Evolutionary conservation across 2,888 invertebrate species (phyloP).

Genomic region (Phlogophora meticulosa): DNA sequence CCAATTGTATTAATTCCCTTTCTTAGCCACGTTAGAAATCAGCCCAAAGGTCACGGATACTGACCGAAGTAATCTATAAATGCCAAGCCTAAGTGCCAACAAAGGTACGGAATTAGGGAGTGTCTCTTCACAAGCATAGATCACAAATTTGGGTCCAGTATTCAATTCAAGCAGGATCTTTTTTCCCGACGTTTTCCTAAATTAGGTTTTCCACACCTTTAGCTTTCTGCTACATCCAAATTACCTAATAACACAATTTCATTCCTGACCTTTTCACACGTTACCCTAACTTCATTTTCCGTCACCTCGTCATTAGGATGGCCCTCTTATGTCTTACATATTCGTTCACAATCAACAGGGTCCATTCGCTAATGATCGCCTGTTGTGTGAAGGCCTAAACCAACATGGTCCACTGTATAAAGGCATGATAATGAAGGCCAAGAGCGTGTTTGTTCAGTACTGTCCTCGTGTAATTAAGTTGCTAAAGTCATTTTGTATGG

Average conservation of each 20-base stretch:
- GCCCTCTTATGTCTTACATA: neutral
- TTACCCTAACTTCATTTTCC: neutral
- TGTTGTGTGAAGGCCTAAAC: slow-evolving; percentile 51
- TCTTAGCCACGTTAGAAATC: too few relatives aligned
- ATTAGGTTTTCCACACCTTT: neutral
- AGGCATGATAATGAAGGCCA: slow-evolving; percentile 48
- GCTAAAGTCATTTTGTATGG: slow-evolving; percentile 34
- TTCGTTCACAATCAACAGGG: slow-evolving; percentile 39
- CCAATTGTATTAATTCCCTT: too few relatives aligned
- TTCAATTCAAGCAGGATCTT: neutral
- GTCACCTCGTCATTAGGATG: slow-evolving; percentile 2
- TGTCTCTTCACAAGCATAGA: neutral
- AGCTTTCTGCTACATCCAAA: neutral
- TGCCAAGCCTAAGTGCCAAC: neutral
- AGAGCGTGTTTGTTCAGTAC: slow-evolving; percentile 25
- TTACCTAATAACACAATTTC: slow-evolving; percentile 3
- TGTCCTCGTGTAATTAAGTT: slow-evolving; percentile 49
- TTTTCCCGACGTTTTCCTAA: neutral
- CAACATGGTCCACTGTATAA: slow-evolving; percentile 45
- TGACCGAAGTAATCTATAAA: too few relatives aligned
- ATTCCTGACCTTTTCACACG: neutral
- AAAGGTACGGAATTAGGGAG: neutral
- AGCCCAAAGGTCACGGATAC: too few relatives aligned
- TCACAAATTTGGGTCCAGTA: neutral
- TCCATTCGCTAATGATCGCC: slow-evolving; percentile 39